Evolutionary conservation across 37 sponge, comb jelly and placozoan genomes (phyloP), one percentile per base, ranked within the genome.

Genomic region (Haliclona indistincta): DNA sequence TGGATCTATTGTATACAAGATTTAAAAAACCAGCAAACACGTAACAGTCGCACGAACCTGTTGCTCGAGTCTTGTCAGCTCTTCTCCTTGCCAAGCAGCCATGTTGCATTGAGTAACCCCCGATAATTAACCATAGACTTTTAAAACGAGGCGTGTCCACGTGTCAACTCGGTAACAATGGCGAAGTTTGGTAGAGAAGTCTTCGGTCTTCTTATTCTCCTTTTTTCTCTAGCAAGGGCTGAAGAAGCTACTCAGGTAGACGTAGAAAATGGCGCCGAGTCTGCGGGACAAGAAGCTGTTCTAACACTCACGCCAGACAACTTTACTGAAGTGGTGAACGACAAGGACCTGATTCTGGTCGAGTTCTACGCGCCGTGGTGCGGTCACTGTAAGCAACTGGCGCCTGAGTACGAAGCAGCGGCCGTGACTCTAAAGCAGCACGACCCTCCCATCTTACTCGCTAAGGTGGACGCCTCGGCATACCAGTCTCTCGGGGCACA

Each of bases 281-380:
- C 26, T 11, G 25, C 22, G 6, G 11, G 26, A 6, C 26, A n/a
- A 58, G 60, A 58, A 8, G 6, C 60, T 20, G 93, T 91, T 38
- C 63, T 96, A 36, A 68, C 29, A n/a, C 84, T 96, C 63, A 88
- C 89, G 0, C 71, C 70, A 54, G 89, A 73, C 15, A 92, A 84
- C 81, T 96, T 96, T 66, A 80, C 81, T 34, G 81, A 82, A 26
- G 79, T 73, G 26, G 75, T 91, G 32, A 75, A 64, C 33, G n/a
- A 47, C 3, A 43, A 73, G 0, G 80, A 84, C 22, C 65, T 91
- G 0, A 86, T 88, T 2, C 70, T 96, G 56, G 96, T 96, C 40
- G 96, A 96, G 80, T 96, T 96, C 79, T 96, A 88, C 49, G 92
- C 96, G 17, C 92, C 91, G 45, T 87, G 93, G 93, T 93, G 93